These are phyloP conservation scores for Amaurobius ferox DNA, from an alignment of 2,888 invertebrate species.

Conservation along the genomic window DNA sequence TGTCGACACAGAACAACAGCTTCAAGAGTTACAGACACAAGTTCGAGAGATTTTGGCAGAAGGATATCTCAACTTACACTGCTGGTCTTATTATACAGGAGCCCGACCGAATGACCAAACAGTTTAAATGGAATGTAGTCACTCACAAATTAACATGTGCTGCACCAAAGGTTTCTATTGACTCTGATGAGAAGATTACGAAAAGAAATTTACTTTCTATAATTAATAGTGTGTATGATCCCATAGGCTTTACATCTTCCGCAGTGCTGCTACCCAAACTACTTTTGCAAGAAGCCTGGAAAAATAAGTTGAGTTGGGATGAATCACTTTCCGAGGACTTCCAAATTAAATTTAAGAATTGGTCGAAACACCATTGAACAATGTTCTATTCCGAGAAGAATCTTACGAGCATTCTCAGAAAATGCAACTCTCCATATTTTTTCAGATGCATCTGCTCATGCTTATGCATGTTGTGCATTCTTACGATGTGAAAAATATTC, in stretches of 20 bases:
- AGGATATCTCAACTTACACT: too few species aligned
- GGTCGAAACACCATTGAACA: not conserved
- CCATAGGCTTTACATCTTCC: not conserved
- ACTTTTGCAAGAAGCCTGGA: slow-evolving; percentile 2
- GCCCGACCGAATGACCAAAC: too few species aligned
- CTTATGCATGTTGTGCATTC: slow-evolving; percentile 10
- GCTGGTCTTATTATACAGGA: too few species aligned
- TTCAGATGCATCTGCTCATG: slow-evolving; percentile 24
- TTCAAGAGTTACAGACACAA: too few species aligned
- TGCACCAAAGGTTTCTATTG: too few species aligned
- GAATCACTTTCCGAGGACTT: not conserved
- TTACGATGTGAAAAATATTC: slow-evolving; percentile 1
- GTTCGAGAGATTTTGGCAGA: too few species aligned
- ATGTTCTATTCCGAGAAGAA: not conserved
- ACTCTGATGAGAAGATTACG: too few species aligned
- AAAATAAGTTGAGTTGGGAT: not conserved
- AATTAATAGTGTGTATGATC: not conserved
- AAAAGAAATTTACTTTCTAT: not conserved
- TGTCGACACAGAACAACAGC: too few species aligned
- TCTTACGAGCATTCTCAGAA: not conserved
- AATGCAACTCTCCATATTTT: slow-evolving; percentile 14
- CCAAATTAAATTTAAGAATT: not conserved
- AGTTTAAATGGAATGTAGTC: too few species aligned
- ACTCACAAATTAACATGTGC: too few species aligned
- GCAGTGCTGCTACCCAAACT: not conserved